Evolutionary conservation across 1,140 invertebrate species (phyloP), one percentile per base, ranked within the genome.

Genomic region (Pseudoatta argentina): DNA sequence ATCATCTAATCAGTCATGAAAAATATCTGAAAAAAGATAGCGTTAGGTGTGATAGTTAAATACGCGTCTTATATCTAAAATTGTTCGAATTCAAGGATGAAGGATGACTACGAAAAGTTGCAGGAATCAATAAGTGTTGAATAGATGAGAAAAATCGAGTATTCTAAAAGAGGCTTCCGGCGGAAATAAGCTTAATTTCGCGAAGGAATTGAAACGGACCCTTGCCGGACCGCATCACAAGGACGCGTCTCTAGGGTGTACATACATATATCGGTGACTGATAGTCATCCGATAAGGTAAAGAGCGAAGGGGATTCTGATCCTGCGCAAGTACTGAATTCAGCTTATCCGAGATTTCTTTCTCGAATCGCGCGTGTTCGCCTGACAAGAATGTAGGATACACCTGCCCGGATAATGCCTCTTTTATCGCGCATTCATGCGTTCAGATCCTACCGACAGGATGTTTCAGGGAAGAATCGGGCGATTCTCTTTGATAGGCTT

Each of bases 181-280:
- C 55, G 55, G 79, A 82, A 83, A 75, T 83, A 75, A 55, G 69
- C 79, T 83, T 83, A 83, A 83, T 83, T 82, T 83, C 39, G 27
- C 69, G 44, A 39, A 75, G 79, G 39, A 73, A 82, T 82, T 82
- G 79, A 82, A 71, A 73, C 18, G 67, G 79, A 83, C 79, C 39
- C 79, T 83, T 61, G 18, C 16, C 18, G 39, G 67, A 72, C 21
- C 21, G 8, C 34, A 24, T 14, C n/a, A 24, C 8, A 48, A 21
- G 21, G 39, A 48, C 76, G 59, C 44, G 39, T 55, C 21, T 66
- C n/a, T 48, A n/a, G 66, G n/a, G 71, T 55, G 53, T 24, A 34
- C 14, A 39, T 39, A 21, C 34, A 39, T 39, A 6, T 72, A 34
- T 34, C 77, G 63, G 24, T n/a, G 69, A 61, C 57, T n/a, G 39